Conservation (phyloP, 1,140 invertebrate species). For the Limonius californicus region DNA sequence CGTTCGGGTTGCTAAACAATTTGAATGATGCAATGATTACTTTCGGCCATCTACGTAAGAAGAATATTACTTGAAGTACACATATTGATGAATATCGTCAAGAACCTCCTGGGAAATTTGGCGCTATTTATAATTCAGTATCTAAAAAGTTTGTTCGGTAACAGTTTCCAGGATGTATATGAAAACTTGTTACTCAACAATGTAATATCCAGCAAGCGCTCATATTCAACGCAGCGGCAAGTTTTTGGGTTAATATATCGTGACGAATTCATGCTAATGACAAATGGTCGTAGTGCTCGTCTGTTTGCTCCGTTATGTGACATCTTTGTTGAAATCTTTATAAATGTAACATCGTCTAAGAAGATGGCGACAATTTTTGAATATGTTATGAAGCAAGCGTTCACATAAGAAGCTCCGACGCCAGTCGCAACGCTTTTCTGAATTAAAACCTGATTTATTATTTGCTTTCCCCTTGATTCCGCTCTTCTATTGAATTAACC, state of each 20-base stretch:
- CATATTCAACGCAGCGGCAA: too few relatives aligned
- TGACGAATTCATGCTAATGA: too few relatives aligned
- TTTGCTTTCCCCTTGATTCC: too few relatives aligned
- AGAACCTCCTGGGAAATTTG: not conserved
- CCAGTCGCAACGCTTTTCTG: too few relatives aligned
- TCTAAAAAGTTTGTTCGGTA: slow-evolving; percentile 8
- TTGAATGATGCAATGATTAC: too few relatives aligned
- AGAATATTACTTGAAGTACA: not conserved
- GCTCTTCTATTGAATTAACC: too few relatives aligned
- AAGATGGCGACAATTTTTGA: slow-evolving; percentile 6
- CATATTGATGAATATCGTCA: slow-evolving; percentile 5
- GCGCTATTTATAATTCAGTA: slow-evolving; percentile 5
- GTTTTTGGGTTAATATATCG: too few relatives aligned
- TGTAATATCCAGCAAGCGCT: too few relatives aligned
- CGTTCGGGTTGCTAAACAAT: too few relatives aligned
- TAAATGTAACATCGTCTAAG: not conserved
- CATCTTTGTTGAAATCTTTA: slow-evolving; percentile 8
- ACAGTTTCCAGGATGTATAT: slow-evolving; percentile 5
- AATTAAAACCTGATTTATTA: too few relatives aligned
- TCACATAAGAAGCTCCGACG: not conserved
- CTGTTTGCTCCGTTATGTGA: not conserved
- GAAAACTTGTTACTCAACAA: slow-evolving; percentile 3
- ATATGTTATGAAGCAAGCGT: not conserved
- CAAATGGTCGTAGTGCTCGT: too few relatives aligned
- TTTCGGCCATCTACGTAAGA: too few relatives aligned